These are phyloP conservation scores for Aplochiton taeniatus DNA, from an alignment of 2,797 vertebrate species.

Conservation along the genomic window DNA sequence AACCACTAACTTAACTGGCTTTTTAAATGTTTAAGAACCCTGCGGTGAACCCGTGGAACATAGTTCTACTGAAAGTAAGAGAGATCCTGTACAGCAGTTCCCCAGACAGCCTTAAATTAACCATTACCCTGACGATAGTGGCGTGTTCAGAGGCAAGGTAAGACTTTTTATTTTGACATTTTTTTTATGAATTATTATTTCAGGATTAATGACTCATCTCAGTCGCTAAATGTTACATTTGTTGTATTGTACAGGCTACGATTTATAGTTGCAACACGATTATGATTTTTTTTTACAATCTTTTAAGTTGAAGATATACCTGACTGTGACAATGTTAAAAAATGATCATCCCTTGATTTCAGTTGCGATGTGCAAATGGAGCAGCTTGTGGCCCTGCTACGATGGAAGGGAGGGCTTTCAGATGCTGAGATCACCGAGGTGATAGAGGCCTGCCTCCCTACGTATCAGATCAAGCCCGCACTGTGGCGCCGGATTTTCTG, in stretches of 20 bases:
- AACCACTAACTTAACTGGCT: background rate
- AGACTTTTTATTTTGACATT: background rate
- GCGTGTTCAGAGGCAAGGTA: constrained; percentile 41
- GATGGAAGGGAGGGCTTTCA: constrained; percentile 54
- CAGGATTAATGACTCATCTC: no score
- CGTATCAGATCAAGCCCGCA: background rate
- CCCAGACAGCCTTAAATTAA: constrained; percentile 29
- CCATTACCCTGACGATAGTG: background rate
- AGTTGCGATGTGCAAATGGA: constrained; percentile 27
- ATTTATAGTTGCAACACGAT: no score
- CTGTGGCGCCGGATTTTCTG: background rate
- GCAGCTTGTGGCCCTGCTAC: constrained; percentile 48
- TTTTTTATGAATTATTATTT: no score
- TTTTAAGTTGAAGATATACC: no score
- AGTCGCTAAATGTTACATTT: no score
- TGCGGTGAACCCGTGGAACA: constrained; percentile 25
- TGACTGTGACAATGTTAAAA: no score
- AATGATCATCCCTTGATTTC: background rate
- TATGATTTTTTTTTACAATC: no score
- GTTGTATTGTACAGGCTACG: no score
- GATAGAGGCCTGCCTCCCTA: constrained; percentile 28
- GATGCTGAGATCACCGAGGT: constrained; percentile 26
- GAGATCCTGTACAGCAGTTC: constrained; percentile 39
- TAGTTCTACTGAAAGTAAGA: constrained; percentile 32
- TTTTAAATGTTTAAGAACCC: constrained; percentile 45